Conservation (phyloP, 2,888 invertebrate species). For the Maniola hyperantus region DNA sequence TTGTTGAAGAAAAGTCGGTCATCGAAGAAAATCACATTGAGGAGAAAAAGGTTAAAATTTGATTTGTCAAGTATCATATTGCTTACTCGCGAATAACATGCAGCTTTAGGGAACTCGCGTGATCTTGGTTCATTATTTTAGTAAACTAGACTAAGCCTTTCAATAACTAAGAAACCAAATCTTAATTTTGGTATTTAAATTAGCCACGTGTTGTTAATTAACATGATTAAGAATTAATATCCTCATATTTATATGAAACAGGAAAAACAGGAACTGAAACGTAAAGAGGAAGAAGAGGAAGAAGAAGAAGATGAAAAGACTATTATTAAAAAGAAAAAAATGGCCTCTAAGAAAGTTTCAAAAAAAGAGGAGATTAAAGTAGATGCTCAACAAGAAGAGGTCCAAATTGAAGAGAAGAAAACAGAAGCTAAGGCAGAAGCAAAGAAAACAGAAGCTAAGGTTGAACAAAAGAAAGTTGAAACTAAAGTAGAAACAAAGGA, state of each 20-base stretch:
- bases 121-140: neutral
- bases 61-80: neutral
- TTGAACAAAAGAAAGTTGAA: conserved; percentile 64
- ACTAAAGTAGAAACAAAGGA: conserved; percentile 51
- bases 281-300: conserved; percentile 33
- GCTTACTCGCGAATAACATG: neutral
- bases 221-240: neutral
- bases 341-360: conserved; percentile 55
- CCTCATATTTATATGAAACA: conserved; percentile 25
- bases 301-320: conserved; percentile 38
- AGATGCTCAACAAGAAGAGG: conserved; percentile 67
- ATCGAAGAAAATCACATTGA: conserved; percentile 79
- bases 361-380: conserved; percentile 63
- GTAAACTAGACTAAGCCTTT: too few species aligned
- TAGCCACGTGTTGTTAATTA: too few species aligned
- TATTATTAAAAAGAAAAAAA: conserved; percentile 53
- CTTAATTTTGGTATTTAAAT: too few species aligned
- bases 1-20: conserved; percentile 76
- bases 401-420: conserved; percentile 54
- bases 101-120: neutral
- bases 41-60: conserved; percentile 62
- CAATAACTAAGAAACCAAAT: too few species aligned
- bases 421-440: conserved; percentile 58
- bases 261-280: conserved; percentile 33
- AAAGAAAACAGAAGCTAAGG: conserved; percentile 55